phyloP scores from a whole-genome alignment of 2,888 invertebrate genomes.

The Harpalus rufipes region DNA sequence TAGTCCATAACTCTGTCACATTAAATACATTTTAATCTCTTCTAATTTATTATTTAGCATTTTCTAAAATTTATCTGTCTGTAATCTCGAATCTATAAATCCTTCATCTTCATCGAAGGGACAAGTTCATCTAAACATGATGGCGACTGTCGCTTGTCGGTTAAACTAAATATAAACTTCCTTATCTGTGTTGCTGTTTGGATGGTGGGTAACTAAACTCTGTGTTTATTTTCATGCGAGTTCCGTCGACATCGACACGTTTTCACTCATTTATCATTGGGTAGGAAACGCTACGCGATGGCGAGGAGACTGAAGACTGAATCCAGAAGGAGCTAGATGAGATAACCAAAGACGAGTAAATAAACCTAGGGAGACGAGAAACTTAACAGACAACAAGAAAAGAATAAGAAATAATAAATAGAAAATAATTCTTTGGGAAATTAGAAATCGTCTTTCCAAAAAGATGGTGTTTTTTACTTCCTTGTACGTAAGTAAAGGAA shows the following conservation, averaged over 20 bases:
- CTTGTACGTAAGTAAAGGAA: no score
- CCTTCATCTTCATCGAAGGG: background rate
- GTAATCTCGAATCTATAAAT: slow-evolving; percentile 3
- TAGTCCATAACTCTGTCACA: slow-evolving; percentile 1
- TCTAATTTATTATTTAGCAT: background rate
- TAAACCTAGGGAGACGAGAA: background rate
- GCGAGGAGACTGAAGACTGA: background rate
- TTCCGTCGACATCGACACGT: slow-evolving; percentile 60
- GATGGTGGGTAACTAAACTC: slow-evolving; percentile 48
- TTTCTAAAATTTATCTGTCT: background rate
- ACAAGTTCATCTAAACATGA: slow-evolving; percentile 19
- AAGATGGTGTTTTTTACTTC: no score
- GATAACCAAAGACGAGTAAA: background rate
- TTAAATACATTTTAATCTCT: background rate
- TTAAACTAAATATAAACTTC: slow-evolving; percentile 50
- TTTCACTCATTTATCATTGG: slow-evolving; percentile 53
- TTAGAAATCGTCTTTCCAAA: no score
- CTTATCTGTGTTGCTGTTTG: slow-evolving; percentile 23
- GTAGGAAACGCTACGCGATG: slow-evolving; percentile 51
- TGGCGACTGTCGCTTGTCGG: background rate
- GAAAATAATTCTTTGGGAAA: no score
- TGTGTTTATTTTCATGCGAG: slow-evolving; percentile 60
- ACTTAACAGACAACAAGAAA: background rate
- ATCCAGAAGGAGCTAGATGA: background rate
- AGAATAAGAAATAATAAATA: no score